Percentiles rank a stretch among this genome's conserved stretches.
phyloP scores from a whole-genome alignment of 1,140 invertebrate species.

The Diuraphis noxia region DNA sequence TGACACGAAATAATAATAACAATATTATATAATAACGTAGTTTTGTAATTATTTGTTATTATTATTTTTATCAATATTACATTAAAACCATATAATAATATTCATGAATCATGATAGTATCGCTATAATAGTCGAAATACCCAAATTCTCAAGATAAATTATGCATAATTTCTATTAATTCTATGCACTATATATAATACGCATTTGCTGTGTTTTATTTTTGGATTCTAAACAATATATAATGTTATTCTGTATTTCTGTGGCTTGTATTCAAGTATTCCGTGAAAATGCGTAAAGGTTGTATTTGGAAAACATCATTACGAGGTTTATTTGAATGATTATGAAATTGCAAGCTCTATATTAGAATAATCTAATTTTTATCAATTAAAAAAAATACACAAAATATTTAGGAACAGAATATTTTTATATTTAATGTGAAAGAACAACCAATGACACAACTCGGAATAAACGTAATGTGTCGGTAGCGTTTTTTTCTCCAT shows the following conservation, averaged over 20 bases:
- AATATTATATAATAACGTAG: not conserved
- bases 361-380: not conserved
- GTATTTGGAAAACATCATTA: not conserved
- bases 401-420: not conserved
- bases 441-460: not conserved
- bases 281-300: not conserved
- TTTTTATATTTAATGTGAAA: not conserved
- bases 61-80: not conserved
- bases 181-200: not conserved
- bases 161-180: not conserved
- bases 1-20: no score
- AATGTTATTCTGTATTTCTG: not conserved
- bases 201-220: not conserved
- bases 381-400: not conserved
- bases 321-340: not conserved
- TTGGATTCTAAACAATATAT: not conserved
- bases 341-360: not conserved
- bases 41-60: not conserved
- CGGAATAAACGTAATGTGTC: not conserved
- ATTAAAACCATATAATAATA: not conserved
- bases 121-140: not conserved
- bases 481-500: conserved; percentile 16
- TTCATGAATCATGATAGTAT: not conserved
- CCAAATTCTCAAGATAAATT: not conserved
- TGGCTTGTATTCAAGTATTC: not conserved